Evolutionary conservation across 2,113 vertebrate genomes (phyloP), one percentile per base, ranked within the genome.

Genomic region (Steatornis caripensis): DNA sequence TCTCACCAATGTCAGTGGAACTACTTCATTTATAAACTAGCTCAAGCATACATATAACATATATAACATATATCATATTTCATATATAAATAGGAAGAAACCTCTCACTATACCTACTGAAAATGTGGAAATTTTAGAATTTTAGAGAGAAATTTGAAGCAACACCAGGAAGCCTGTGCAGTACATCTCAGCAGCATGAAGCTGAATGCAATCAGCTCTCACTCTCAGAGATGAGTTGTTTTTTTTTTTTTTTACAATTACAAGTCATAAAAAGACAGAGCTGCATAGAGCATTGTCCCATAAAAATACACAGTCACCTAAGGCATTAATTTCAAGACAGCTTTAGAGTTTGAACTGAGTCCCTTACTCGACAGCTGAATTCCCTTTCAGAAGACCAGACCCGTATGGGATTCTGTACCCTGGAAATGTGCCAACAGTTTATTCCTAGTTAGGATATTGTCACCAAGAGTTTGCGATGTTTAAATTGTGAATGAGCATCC

Each of bases 401-500:
- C 29, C 1, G 0, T 21, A 26, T 30, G 32, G 0, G 9, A 6
- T 37, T 74, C 9, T 15, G 37, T 34, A 66, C 19, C 16, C 64
- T 90, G 79, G 68, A 74, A 90, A 84, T 1, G 15, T 74, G 60
- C 53, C 91, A 88, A 61, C 37, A 74, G 58, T 62, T 95, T 72
- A 62, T 69, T 92, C 58, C 60, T 55, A 49, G 27, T 72, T 78
- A 65, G 74, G 32, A 70, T 90, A 78, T 66, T 70, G 60, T 95
- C 89, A 80, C 37, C 1, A 24, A 34, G 5, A 45, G 49, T 58
- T 62, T 64, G 62, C 48, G 53, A 83, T 77, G 82, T 69, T 95
- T 49, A 91, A 87, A 75, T 80, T 78, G 61, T 82, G 78, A 96
- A 96, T 88, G 85, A 93, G 64, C 23, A 55, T n/a, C 61, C 4